Conservation (phyloP, 2,113 vertebrate genomes). For the Calyptomena viridis region DNA sequence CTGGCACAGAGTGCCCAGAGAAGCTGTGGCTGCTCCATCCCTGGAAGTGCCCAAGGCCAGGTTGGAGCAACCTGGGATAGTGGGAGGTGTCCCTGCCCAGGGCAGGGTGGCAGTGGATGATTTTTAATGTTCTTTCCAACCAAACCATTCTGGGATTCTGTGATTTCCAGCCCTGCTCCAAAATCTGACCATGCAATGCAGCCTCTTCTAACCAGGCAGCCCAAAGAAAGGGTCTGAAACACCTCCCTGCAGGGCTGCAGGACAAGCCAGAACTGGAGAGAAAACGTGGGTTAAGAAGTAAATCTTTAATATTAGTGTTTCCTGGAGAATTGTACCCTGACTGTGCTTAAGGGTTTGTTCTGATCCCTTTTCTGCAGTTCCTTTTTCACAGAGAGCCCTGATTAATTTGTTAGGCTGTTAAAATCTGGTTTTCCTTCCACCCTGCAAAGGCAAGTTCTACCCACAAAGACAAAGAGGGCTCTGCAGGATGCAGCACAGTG, state of each 20-base stretch:
- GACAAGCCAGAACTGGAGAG: neutral
- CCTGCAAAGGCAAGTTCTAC: neutral
- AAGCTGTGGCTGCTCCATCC: neutral
- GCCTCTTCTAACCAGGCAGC: neutral
- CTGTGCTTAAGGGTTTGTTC: neutral
- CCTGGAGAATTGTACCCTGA: neutral
- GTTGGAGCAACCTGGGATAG: neutral
- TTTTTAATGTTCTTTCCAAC: neutral
- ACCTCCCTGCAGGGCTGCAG: neutral
- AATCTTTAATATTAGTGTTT: neutral
- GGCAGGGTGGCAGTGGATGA: neutral
- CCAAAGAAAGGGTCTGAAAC: neutral
- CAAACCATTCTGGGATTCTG: neutral
- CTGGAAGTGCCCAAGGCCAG: neutral
- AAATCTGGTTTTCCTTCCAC: neutral
- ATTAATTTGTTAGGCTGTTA: neutral
- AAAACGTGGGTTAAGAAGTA: neutral
- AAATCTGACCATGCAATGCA: accelerated
- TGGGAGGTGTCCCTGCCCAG: neutral
- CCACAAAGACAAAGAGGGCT: neutral
- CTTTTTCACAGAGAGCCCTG: neutral
- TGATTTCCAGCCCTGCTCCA: neutral
- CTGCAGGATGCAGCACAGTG: neutral
- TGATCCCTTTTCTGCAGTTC: neutral
- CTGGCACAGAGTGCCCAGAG: neutral